phyloP scores from a whole-genome alignment of 1,140 invertebrate genomes.

The Prorops nasuta region DNA sequence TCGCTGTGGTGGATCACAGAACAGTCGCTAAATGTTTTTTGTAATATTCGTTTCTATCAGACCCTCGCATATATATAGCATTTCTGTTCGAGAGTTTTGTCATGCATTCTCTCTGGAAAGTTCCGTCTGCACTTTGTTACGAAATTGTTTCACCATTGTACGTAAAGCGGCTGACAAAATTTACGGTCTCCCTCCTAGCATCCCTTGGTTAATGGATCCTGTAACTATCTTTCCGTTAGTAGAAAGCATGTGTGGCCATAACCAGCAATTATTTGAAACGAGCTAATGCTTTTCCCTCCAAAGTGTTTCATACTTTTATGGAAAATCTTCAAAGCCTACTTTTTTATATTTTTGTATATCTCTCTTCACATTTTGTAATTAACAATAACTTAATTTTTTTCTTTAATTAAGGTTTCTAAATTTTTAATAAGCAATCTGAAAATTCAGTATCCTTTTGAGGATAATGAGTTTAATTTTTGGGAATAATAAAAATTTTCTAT shows the following conservation, averaged over 20 bases:
- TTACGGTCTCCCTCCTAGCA: conserved; percentile 8
- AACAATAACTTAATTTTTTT: no score
- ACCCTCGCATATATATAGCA: neutral
- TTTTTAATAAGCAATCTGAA: no score
- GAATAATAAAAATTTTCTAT: no score
- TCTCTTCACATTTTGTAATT: no score
- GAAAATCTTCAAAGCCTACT: no score
- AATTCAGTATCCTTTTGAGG: no score
- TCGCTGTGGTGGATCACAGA: conserved; percentile 9
- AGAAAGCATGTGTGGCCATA: conserved; percentile 4
- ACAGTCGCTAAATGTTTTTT: conserved; percentile 12
- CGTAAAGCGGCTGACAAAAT: conserved; percentile 24
- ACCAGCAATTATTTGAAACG: neutral
- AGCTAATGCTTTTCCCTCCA: neutral
- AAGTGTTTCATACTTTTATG: no score
- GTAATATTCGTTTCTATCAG: neutral
- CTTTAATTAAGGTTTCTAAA: no score
- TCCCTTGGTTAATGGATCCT: conserved; percentile 26
- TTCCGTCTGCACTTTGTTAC: conserved; percentile 23
- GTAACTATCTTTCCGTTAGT: conserved; percentile 30
- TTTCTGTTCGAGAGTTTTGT: neutral
- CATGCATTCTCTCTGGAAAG: neutral
- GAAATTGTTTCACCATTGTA: conserved; percentile 41
- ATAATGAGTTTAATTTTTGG: no score
- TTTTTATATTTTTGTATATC: no score